Percentiles rank a stretch among this genome's conserved stretches.
Evolutionary conservation across 2,797 vertebrate species (phyloP).

Genomic region (Acrocephalus scirpaceus): DNA sequence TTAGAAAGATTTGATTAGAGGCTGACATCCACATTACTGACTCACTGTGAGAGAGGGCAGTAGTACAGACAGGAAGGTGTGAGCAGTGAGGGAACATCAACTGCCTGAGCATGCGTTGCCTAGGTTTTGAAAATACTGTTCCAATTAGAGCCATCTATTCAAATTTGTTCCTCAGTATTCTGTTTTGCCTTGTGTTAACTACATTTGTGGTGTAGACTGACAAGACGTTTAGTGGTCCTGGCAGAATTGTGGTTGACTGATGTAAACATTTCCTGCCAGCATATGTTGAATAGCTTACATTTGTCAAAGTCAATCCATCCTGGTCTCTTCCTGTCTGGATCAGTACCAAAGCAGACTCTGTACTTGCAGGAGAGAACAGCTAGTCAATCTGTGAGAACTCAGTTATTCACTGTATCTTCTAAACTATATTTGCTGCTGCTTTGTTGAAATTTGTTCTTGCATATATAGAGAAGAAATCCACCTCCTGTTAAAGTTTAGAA

Average conservation of each 20-base stretch:
- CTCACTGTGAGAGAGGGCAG: neutral
- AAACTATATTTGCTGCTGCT: neutral
- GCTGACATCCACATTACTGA: neutral
- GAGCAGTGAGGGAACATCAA: neutral
- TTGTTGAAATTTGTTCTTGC: neutral
- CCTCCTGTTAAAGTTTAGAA: neutral
- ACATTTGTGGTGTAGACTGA: slow-evolving; percentile 1
- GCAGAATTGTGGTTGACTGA: slow-evolving; percentile 43
- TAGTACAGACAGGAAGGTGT: neutral
- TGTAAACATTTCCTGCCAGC: slow-evolving; percentile 60
- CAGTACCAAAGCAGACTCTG: slow-evolving; percentile 1
- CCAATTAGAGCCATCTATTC: neutral
- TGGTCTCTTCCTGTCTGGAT: slow-evolving; percentile 22
- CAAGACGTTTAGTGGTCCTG: slow-evolving; percentile 46
- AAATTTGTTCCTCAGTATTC: neutral
- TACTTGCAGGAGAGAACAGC: neutral
- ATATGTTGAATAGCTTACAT: slow-evolving; percentile 48
- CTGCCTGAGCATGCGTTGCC: neutral
- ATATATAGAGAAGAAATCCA: neutral
- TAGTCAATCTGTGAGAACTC: neutral
- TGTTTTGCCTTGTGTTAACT: slow-evolving; percentile 27
- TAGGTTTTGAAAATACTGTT: neutral
- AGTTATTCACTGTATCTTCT: neutral
- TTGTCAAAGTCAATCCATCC: slow-evolving; percentile 56
- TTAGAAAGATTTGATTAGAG: neutral